These are phyloP conservation scores for Ceuthmochares aereus DNA, from an alignment of 2,113 vertebrate genomes.

Conservation along the genomic window DNA sequence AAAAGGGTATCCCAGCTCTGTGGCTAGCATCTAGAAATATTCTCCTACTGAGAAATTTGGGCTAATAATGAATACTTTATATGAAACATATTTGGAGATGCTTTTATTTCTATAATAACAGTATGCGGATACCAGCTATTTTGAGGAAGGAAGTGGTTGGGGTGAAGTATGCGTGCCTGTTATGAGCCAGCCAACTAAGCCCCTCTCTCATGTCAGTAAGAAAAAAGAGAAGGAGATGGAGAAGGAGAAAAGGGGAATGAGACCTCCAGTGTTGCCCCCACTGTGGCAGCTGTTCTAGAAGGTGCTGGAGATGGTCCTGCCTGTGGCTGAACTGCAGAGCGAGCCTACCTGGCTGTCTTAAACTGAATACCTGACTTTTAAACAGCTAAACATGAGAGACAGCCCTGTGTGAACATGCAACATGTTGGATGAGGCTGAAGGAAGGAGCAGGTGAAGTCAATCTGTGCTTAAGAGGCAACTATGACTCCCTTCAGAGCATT, in stretches of 20 bases:
- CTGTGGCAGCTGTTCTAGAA: not conserved
- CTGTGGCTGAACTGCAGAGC: not conserved
- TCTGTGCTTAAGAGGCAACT: not conserved
- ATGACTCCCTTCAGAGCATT: rapidly evolving
- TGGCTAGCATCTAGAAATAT: not conserved
- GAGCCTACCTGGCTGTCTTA: not conserved
- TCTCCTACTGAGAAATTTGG: not conserved
- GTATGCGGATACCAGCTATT: not conserved
- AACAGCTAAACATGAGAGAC: not conserved
- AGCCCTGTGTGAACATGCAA: not conserved
- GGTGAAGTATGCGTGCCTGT: not conserved
- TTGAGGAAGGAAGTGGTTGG: not conserved
- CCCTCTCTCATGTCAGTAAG: not conserved
- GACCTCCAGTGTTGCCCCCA: rapidly evolving
- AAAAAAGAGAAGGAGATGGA: not conserved
- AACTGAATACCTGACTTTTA: not conserved
- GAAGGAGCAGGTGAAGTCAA: not conserved
- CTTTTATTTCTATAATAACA: not conserved
- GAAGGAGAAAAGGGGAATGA: not conserved
- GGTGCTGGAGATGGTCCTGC: not conserved
- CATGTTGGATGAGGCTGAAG: not conserved
- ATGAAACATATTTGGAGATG: not conserved
- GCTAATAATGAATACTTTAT: not conserved
- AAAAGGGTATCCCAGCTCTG: not conserved
- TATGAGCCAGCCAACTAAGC: not conserved